Percentiles rank a stretch among this genome's conserved stretches.
These are phyloP conservation scores for Eueides isabella DNA, from an alignment of 1,140 invertebrate genomes.

Conservation along the genomic window DNA sequence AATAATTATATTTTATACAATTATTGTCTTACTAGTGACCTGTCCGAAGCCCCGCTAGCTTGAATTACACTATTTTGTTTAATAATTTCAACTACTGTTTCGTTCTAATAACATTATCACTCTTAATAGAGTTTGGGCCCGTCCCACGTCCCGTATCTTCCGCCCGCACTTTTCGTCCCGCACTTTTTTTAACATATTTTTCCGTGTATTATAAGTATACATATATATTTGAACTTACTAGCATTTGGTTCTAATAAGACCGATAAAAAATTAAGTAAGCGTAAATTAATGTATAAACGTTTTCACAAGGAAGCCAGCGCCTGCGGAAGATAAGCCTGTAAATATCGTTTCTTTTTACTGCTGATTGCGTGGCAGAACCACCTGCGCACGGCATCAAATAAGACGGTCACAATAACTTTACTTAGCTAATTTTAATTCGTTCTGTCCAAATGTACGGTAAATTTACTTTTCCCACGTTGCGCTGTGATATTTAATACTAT, in stretches of 20 bases:
- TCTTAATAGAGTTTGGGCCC: no score
- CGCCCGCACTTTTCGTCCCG: no score
- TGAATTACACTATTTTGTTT: no score
- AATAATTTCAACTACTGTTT: no score
- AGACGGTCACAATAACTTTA: constrained; percentile 44
- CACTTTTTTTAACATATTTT: no score
- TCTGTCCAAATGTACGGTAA: constrained; percentile 29
- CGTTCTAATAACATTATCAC: no score
- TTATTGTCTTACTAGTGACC: no score
- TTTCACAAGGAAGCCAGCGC: constrained; percentile 39
- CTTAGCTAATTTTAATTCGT: constrained; percentile 40
- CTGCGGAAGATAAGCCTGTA: constrained; percentile 42
- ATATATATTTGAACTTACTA: background rate
- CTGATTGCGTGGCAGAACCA: constrained; percentile 68
- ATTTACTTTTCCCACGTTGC: constrained; percentile 25
- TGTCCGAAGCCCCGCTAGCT: no score
- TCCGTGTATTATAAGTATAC: background rate
- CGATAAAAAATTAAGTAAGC: background rate
- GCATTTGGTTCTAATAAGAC: background rate
- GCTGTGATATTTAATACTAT: constrained; percentile 29
- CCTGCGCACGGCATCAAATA: constrained; percentile 57
- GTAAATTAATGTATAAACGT: constrained; percentile 7
- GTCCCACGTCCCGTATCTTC: no score
- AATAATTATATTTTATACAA: no score
- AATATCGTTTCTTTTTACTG: constrained; percentile 71